Evolutionary conservation across 1,140 invertebrate species (phyloP), one percentile per base, ranked within the genome.

Genomic region (Xylocopa sonorina): DNA sequence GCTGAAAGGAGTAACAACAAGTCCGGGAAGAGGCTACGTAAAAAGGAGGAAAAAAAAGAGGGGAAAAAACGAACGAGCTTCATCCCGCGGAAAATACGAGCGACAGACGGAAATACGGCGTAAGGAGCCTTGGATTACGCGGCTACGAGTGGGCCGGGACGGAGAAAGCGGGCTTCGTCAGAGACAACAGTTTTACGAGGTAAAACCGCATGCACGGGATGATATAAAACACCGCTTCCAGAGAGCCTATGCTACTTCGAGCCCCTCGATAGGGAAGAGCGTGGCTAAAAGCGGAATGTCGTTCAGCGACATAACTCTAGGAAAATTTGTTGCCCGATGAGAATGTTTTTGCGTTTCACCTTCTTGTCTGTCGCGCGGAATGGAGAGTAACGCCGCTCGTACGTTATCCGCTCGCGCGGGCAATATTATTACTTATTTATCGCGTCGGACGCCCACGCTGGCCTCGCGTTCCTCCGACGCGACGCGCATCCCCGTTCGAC

Each of bases 101-200:
- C 43, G 55, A 21, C 43, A 18, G 27, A 27, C n/a, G 12, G 41
- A 57, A 48, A 60, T n/a, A 21, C 5, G 12, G 71, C 43, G 60
- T 71, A 71, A 53, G 43, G n/a, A 14, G 64, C 64, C 32, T 9
- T 29, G 41, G 66, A 71, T 60, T 77, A 77, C 75, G 21, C 50
- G n/a, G n/a, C 16, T 24, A 14, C 34, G 50, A 63, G 46, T 29
- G 7, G 5, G 12, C n/a, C n/a, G 48, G 18, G 24, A 32, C 50
- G 34, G 24, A 80, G 78, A 58, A 16, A 1, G n/a, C 24, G 34
- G n/a, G 43, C 66, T 69, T 77, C 43, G 18, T 51, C 24, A 14
- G 60, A 62, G 46, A 46, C 60, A 63, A 72, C 72, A 48, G 69
- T 60, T 83, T 78, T 83, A 73, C 50, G 80, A 71, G 58, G 24